A percentile compares a stretch with the other conserved stretches of the same genome.
Conservation (phyloP, 1,140 invertebrate species). For the Hycleus cichorii region DNA sequence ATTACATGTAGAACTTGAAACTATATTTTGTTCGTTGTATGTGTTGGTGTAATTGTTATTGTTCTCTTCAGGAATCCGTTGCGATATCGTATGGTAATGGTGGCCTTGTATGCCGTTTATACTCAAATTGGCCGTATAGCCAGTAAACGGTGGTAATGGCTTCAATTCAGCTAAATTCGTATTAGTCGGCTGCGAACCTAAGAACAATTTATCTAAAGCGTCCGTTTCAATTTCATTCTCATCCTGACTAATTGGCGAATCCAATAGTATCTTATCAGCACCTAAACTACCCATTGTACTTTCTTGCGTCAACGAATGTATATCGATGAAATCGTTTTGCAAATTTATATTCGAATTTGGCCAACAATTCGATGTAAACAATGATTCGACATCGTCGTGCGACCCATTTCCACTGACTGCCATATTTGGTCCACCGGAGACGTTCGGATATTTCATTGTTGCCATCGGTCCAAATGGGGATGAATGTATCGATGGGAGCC, state of each 20-base stretch:
- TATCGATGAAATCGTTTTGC: slow-evolving; percentile 36
- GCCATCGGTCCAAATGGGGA: slow-evolving; percentile 23
- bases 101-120: slow-evolving; percentile 81
- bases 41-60: slow-evolving; percentile 42
- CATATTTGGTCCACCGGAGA: slow-evolving; percentile 40
- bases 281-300: slow-evolving; percentile 33
- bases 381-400: slow-evolving; percentile 39
- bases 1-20: slow-evolving; percentile 57
- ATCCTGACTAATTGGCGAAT: slow-evolving; percentile 40
- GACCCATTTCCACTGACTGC: slow-evolving; percentile 39
- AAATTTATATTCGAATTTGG: slow-evolving; percentile 30
- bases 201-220: slow-evolving; percentile 55
- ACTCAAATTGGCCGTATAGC: slow-evolving; percentile 72
- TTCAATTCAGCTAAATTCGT: slow-evolving; percentile 71
- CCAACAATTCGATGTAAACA: slow-evolving; percentile 39
- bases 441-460: slow-evolving; percentile 42
- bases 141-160: slow-evolving; percentile 77
- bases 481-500: background rate
- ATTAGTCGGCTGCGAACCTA: slow-evolving; percentile 50
- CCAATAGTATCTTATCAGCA: slow-evolving; percentile 44
- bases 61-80: slow-evolving; percentile 59
- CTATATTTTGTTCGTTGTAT: slow-evolving; percentile 54
- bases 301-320: slow-evolving; percentile 35
- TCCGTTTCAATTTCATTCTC: slow-evolving; percentile 45
- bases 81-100: slow-evolving; percentile 75